Evolutionary conservation across 35 echinoderm and acorn worm genomes (phyloP).

Genomic region (Holothuria glaberrima): DNA sequence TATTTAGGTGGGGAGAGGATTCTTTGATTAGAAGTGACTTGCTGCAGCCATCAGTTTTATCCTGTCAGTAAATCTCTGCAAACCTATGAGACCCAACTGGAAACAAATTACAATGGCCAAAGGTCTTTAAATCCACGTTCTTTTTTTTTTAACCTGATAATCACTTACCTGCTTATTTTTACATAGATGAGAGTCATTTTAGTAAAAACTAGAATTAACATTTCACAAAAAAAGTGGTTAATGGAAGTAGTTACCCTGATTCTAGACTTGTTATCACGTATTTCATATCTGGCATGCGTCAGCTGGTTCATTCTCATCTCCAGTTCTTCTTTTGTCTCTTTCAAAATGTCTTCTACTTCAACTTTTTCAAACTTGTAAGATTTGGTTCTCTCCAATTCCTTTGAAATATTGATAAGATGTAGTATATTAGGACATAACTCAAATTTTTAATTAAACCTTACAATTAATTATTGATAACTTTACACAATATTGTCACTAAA

Average conservation of each 20-base stretch:
- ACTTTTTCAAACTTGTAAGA: constrained; percentile 72
- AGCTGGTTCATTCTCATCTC: constrained; percentile 77
- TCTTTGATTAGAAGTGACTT: no score
- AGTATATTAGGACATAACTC: not conserved
- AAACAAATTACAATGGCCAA: no score
- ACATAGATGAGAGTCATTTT: no score
- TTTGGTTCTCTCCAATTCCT: constrained; percentile 81
- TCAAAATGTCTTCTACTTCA: constrained; percentile 61
- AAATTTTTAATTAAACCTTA: not conserved
- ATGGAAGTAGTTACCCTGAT: constrained; percentile 48
- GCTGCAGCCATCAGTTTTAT: no score
- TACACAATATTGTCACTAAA: not conserved
- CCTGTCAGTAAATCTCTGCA: no score
- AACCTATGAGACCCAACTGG: no score
- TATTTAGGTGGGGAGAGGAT: no score
- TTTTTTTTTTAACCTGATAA: no score
- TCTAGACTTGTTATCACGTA: constrained; percentile 69
- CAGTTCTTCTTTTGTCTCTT: constrained; percentile 57
- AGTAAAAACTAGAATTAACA: no score
- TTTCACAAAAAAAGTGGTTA: no score
- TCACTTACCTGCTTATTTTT: no score
- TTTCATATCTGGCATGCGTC: constrained; percentile 63
- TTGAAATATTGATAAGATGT: not conserved
- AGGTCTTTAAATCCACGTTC: no score
- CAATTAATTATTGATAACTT: not conserved